Conservation (phyloP, 2,888 invertebrate genomes). For the Carabus problematicus region DNA sequence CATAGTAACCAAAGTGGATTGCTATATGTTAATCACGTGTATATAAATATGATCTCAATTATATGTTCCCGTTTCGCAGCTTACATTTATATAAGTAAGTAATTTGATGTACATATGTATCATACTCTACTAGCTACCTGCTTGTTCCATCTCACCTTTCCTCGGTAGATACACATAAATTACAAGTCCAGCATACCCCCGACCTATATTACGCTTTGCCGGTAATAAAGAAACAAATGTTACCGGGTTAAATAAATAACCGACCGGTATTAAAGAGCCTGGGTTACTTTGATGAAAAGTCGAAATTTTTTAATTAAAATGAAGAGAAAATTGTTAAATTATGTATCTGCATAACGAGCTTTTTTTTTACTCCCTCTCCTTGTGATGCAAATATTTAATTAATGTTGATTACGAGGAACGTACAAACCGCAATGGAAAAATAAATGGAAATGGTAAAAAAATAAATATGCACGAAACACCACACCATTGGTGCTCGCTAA, state of each 20-base stretch:
- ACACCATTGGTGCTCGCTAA: too few relatives aligned
- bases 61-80: too few relatives aligned
- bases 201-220: slow-evolving; percentile 10
- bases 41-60: too few relatives aligned
- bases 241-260: slow-evolving; percentile 36
- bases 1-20: too few relatives aligned
- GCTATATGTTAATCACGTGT: too few relatives aligned
- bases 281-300: slow-evolving; percentile 25
- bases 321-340: slow-evolving; percentile 34
- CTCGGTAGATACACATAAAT: not conserved
- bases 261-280: slow-evolving; percentile 24
- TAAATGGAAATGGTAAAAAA: too few relatives aligned
- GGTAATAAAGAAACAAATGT: slow-evolving; percentile 35
- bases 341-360: slow-evolving; percentile 31
- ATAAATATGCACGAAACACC: too few relatives aligned
- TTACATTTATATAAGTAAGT: not conserved
- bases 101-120: not conserved
- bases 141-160: not conserved
- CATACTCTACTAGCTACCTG: not conserved
- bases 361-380: slow-evolving; percentile 26
- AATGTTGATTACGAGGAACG: not conserved
- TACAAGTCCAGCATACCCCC: not conserved
- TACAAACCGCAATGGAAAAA: not conserved
- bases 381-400: slow-evolving; percentile 4
- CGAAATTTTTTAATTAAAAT: slow-evolving; percentile 38